Conservation (phyloP, 2,888 invertebrate species). For the Ceraclea dissimilis region DNA sequence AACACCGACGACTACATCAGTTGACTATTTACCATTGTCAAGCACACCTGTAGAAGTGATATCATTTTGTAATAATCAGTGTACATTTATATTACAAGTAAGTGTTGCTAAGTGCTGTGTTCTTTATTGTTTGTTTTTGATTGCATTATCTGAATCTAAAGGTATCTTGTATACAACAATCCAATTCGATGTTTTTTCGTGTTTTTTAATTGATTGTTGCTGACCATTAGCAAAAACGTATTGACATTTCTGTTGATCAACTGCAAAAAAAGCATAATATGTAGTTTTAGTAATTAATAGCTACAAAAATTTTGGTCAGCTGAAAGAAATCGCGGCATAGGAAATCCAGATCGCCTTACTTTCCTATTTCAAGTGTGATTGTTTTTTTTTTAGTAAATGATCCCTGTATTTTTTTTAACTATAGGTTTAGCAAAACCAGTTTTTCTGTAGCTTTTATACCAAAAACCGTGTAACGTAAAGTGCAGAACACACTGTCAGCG, state of each 20-base stretch:
- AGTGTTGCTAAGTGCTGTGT: slow-evolving; percentile 2
- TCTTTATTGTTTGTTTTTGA: neutral
- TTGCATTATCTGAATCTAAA: neutral
- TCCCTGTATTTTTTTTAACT: too few species aligned
- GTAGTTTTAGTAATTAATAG: too few species aligned
- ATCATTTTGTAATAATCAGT: slow-evolving; percentile 2
- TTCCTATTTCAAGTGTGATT: neutral
- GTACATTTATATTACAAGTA: slow-evolving; percentile 1
- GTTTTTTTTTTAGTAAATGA: neutral
- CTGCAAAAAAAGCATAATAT: too few species aligned
- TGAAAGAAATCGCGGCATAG: too few species aligned
- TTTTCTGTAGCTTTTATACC: too few species aligned
- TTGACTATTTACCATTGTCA: slow-evolving; percentile 19
- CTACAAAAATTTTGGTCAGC: too few species aligned
- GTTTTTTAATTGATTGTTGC: neutral
- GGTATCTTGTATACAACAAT: too few species aligned
- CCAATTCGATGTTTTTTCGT: neutral
- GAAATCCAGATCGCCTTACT: neutral
- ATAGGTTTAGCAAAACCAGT: too few species aligned
- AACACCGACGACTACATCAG: slow-evolving; percentile 21
- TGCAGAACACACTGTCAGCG: too few species aligned
- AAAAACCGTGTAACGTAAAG: too few species aligned
- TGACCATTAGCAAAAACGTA: too few species aligned
- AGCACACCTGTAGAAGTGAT: slow-evolving; percentile 17
- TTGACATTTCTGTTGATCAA: too few species aligned